Conservation (phyloP, 2,888 invertebrate genomes). For the Trachelus tabidus region DNA sequence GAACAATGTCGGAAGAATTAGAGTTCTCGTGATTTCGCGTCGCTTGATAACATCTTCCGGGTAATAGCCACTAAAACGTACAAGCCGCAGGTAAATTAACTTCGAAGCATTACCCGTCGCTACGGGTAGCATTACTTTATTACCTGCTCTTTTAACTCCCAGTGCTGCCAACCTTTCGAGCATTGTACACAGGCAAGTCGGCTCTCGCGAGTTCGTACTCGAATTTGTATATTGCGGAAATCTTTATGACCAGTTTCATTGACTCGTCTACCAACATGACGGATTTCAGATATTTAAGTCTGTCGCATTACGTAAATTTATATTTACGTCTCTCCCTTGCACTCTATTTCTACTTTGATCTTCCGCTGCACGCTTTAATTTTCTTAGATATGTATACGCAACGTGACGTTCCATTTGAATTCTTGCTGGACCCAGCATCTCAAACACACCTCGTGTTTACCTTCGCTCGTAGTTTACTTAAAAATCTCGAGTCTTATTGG, state of each 20-base stretch:
- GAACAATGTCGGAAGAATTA: neutral
- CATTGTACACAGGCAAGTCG: neutral
- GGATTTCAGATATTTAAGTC: neutral
- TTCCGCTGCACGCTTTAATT: neutral
- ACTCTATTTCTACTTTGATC: neutral
- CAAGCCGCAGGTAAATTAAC: neutral
- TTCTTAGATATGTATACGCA: neutral
- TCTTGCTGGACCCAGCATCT: neutral
- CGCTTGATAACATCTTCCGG: neutral
- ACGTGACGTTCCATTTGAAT: neutral
- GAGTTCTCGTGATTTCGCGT: neutral
- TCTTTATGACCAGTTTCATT: neutral
- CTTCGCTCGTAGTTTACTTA: neutral
- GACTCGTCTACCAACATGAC: neutral
- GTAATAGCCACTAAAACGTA: neutral
- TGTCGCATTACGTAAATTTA: neutral
- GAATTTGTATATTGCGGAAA: neutral
- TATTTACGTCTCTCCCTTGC: neutral
- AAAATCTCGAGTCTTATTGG: neutral
- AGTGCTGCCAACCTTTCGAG: neutral
- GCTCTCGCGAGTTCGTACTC: neutral
- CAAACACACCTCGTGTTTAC: neutral
- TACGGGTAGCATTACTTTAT: neutral
- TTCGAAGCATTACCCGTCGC: neutral
- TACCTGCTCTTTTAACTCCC: neutral